Percentiles rank a stretch among this genome's conserved stretches.
Evolutionary conservation across 2,113 vertebrate genomes (phyloP).

Genomic region (Planiliza haematocheilus): DNA sequence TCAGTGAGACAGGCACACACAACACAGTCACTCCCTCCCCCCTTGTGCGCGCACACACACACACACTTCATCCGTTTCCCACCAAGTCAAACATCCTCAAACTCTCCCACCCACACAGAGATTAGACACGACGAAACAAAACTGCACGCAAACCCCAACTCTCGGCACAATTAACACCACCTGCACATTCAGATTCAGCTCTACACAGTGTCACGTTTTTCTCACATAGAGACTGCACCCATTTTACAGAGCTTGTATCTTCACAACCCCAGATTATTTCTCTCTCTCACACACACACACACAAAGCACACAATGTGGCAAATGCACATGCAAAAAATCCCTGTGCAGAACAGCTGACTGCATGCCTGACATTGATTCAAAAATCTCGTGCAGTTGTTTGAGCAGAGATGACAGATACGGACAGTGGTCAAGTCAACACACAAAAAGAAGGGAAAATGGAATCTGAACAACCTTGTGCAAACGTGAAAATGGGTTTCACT

Average conservation of each 20-base stretch:
- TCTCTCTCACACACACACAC: background rate
- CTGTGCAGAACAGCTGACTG: conserved; percentile 47
- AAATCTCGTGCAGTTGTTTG: conserved; percentile 18
- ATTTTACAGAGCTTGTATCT: conserved; percentile 24
- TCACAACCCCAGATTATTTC: conserved; percentile 13
- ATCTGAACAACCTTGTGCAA: background rate
- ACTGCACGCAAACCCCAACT: conserved; percentile 41
- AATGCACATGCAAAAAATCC: conserved; percentile 49
- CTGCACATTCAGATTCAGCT: conserved; percentile 62
- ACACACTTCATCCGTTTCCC: conserved; percentile 56
- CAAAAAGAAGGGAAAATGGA: background rate
- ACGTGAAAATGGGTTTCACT: background rate
- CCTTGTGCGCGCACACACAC: conserved; percentile 32
- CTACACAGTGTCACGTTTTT: conserved; percentile 47
- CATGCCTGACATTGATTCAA: conserved; percentile 18
- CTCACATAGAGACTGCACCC: conserved; percentile 35
- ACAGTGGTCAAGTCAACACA: background rate
- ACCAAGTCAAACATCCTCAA: conserved; percentile 63
- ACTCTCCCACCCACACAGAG: conserved; percentile 46
- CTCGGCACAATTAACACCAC: conserved; percentile 72
- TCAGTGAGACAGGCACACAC: conserved; percentile 74
- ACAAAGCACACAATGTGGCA: conserved; percentile 1
- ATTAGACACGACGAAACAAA: conserved; percentile 56
- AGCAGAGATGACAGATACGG: conserved; percentile 12
- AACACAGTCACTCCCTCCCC: conserved; percentile 71